Base-by-base conservation (phyloP, 53 echinoderm and acorn worm species). In the Astropecten irregularis region DNA sequence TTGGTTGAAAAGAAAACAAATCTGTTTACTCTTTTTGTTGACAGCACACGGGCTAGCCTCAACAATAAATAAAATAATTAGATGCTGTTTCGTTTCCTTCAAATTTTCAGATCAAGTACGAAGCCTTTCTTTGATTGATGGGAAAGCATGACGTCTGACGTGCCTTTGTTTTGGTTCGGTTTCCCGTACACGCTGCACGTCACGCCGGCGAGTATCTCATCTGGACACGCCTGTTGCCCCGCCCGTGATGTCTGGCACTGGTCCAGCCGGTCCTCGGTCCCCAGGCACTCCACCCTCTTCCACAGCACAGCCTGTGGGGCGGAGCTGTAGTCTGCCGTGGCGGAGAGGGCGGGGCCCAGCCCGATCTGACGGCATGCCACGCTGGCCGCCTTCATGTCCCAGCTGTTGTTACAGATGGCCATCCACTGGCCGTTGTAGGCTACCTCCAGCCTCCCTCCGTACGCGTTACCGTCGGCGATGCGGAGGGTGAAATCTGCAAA, bases 381-480 rank as follows among this genome's bases (percentile, higher is more conserved):
- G 11, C 36, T 28, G 28, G 68, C 68, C 13, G 68, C 68, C 25
- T 22, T 18, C 46, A 46, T 22, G 44, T 42, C 68, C 68, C 68
- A 68, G 23, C 25, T 46, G 27, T 40, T 46, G 9, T 40, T 40
- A 19, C 68, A 68, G 28, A 68, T 46, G 46, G 46, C 68, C 47
- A 68, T 10, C 68, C 68, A 68, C 6, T 46, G 25, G 47, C 68
- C 68, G 18, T 9, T 2, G 46, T 38, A 26, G 68, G 68, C 42
- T 2, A 68, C 68, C 46, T 68, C 68, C 39, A 68, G 39, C 22
- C 44, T 40, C 3, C 68, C 68, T 46, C 22, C 25, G 47, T 68
- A 68, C 26, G 68, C 68, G 46, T 42, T 40, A 27, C 68, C 68
- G 28, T 46, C 68, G 13, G 68, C 68, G 68, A 68, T 68, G 68